Evolutionary conservation across 2,797 vertebrate genomes (phyloP).

Genomic region (Urophycis tenuis): DNA sequence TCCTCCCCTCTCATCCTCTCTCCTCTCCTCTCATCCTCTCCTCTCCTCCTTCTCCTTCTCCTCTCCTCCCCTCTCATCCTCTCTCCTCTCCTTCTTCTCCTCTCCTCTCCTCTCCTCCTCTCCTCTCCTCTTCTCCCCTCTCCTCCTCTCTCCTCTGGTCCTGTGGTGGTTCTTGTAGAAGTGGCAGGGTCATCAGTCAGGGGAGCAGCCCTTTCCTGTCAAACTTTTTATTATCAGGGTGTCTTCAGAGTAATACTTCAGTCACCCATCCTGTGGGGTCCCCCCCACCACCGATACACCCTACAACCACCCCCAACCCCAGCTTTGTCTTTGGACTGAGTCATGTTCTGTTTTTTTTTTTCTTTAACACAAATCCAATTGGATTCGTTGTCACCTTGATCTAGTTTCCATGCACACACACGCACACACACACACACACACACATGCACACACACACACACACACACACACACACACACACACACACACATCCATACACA

Average conservation of each 20-base stretch:
- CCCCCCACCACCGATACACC: background rate
- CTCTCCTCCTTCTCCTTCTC: background rate
- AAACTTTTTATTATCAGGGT: constrained; percentile 31
- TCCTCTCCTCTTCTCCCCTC: constrained; percentile 10
- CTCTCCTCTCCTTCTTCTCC: background rate
- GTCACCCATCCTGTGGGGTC: constrained; percentile 32
- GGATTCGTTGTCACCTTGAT: constrained; percentile 53
- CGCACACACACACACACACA: background rate
- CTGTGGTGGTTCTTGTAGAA: background rate
- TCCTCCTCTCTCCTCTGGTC: constrained; percentile 6
- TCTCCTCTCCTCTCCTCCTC: constrained; percentile 28
- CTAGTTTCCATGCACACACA: constrained; percentile 11
- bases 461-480: constrained; percentile 5
- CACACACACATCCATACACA: background rate
- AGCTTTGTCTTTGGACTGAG: background rate
- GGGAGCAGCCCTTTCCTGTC: constrained; percentile 30
- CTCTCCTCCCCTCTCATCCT: too few species aligned
- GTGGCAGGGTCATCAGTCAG: constrained; percentile 47
- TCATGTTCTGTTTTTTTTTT: constrained; percentile 34
- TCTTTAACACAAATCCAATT: constrained; percentile 39
- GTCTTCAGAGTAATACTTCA: constrained; percentile 42
- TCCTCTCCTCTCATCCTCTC: background rate
- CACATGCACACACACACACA: too few species aligned
- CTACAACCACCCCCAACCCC: background rate
- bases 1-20: too few species aligned